These are phyloP conservation scores for Agriopis leucophaearia DNA, from an alignment of 2,888 invertebrate species.

Conservation along the genomic window DNA sequence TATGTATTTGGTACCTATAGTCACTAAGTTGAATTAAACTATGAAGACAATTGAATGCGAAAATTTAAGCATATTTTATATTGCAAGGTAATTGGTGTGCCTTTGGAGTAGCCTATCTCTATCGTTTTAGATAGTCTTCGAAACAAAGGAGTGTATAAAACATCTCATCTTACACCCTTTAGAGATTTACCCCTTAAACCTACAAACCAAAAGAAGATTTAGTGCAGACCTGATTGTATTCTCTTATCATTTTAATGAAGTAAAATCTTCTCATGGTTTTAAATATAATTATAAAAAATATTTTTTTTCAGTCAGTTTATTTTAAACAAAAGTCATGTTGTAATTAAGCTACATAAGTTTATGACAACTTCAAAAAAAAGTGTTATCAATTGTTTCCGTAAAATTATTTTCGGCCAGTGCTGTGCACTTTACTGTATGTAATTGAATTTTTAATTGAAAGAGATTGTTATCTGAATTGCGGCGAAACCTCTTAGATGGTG, in stretches of 20 bases:
- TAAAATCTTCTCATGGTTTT: slow-evolving; percentile 13
- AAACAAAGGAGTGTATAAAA: background rate
- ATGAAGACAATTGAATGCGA: too few species aligned
- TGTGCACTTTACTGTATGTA: slow-evolving; percentile 54
- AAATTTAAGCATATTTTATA: too few species aligned
- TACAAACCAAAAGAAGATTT: background rate
- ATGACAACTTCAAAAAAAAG: slow-evolving; percentile 22
- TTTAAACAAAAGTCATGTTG: slow-evolving; percentile 14
- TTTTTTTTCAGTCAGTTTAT: slow-evolving; percentile 13
- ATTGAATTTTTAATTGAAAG: slow-evolving; percentile 58
- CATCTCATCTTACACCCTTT: background rate
- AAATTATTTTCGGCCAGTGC: slow-evolving; percentile 23
- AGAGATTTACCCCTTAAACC: background rate
- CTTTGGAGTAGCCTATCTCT: too few species aligned
- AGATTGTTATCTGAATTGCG: slow-evolving; percentile 60
- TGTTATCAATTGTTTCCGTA: slow-evolving; percentile 31
- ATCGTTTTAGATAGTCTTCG: too few species aligned
- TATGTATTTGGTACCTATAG: too few species aligned
- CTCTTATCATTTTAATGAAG: background rate
- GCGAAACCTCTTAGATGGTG: slow-evolving; percentile 67
- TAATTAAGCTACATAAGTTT: slow-evolving; percentile 19
- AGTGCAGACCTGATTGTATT: background rate
- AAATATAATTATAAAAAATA: background rate
- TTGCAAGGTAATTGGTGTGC: too few species aligned
- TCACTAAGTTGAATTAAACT: too few species aligned